Percentiles rank a stretch among this genome's conserved stretches.
Conservation (phyloP, 2,113 vertebrate species). For the Plectropomus leopardus region DNA sequence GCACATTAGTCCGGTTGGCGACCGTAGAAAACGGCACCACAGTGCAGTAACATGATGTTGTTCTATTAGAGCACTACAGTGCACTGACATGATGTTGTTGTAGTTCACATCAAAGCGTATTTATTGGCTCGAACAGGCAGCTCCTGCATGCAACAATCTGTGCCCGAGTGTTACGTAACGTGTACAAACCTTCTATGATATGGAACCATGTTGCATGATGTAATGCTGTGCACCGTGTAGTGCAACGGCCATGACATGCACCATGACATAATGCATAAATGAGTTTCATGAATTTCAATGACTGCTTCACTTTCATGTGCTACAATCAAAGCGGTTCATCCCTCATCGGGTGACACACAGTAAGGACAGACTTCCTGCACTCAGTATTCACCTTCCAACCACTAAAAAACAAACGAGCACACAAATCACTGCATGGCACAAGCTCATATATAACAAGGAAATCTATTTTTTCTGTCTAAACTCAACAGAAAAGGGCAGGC, state of each 20-base stretch:
- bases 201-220: conserved; percentile 16
- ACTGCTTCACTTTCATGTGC: conserved; percentile 39
- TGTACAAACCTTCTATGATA: neutral
- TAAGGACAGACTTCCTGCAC: conserved; percentile 1
- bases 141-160: neutral
- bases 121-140: neutral
- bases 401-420: neutral
- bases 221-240: neutral
- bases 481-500: too few species aligned
- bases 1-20: too few species aligned
- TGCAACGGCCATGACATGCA: conserved; percentile 1
- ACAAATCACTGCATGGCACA: neutral
- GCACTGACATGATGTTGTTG: too few species aligned
- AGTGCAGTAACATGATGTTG: too few species aligned
- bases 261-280: conserved; percentile 15
- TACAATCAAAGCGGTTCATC: conserved; percentile 29
- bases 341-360: conserved; percentile 8
- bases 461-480: too few species aligned
- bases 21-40: too few species aligned
- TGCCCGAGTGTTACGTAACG: neutral
- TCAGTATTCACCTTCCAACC: conserved; percentile 6
- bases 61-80: too few species aligned
- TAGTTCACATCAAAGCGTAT: neutral
- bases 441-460: neutral
- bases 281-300: conserved; percentile 42